Conservation (phyloP, 2,113 vertebrate genomes). For the Pseudolaguvia tuberculata region DNA sequence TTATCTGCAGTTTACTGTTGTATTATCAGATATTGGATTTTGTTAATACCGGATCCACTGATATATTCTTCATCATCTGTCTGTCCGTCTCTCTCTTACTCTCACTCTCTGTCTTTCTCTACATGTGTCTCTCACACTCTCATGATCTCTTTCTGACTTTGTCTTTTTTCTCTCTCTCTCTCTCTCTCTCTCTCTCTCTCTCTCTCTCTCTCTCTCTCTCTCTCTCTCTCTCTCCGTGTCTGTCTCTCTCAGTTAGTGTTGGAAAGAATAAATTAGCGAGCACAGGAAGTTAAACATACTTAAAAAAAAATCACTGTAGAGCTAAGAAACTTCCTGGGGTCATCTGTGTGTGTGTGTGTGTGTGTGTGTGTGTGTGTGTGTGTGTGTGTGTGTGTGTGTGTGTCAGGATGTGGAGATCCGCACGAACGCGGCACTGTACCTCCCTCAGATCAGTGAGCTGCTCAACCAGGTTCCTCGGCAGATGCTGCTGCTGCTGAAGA, state of each 20-base stretch:
- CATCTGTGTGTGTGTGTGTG: neutral
- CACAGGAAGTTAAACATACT: neutral
- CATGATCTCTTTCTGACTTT: no score
- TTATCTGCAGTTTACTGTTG: no score
- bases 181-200: neutral
- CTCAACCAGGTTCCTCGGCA: constrained; percentile 85
- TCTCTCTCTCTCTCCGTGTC: neutral
- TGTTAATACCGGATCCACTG: no score
- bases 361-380: neutral
- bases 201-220: neutral
- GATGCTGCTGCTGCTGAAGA: constrained; percentile 95
- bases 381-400: neutral
- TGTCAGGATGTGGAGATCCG: constrained; percentile 83
- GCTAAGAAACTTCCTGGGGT: neutral
- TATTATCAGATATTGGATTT: no score
- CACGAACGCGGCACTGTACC: constrained; percentile 79
- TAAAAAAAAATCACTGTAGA: neutral
- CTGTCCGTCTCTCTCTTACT: no score
- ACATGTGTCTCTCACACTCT: no score
- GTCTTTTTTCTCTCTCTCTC: no score
- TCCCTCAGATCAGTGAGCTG: constrained; percentile 92
- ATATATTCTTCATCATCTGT: no score
- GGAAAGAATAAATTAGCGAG: neutral
- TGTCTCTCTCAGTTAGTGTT: neutral
- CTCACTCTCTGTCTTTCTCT: no score